Evolutionary conservation across 2,888 invertebrate species (phyloP).

Genomic region (Melipona beecheii): DNA sequence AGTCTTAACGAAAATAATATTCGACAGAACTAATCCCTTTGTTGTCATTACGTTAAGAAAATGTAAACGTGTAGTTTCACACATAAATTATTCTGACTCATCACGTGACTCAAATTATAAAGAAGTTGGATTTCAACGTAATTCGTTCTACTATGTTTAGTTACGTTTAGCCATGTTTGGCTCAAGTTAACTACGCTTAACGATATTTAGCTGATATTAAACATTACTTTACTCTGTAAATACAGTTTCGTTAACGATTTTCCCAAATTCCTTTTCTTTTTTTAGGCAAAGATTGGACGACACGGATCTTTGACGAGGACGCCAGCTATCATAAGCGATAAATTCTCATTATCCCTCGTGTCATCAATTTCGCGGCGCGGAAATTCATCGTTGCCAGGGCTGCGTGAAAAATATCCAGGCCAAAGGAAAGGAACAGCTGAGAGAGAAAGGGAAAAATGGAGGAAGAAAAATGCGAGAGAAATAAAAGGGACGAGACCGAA

Average conservation of each 20-base stretch:
- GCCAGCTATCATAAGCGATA: not conserved
- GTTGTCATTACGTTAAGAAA: too few relatives aligned
- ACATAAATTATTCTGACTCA: not conserved
- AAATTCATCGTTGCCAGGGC: constrained; percentile 32
- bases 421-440: constrained; percentile 3
- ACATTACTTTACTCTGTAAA: not conserved
- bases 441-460: not conserved
- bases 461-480: constrained; percentile 7
- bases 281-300: not conserved
- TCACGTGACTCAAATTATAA: not conserved
- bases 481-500: constrained; percentile 21
- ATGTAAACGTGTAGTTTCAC: not conserved
- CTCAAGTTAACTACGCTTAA: not conserved
- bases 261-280: not conserved
- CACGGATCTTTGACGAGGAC: not conserved
- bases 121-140: not conserved
- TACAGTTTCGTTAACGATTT: not conserved
- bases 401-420: constrained; percentile 27
- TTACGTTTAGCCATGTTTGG: not conserved
- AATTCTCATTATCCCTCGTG: constrained; percentile 34
- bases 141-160: not conserved
- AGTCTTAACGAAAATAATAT: too few relatives aligned
- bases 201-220: not conserved
- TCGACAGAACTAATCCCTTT: too few relatives aligned
- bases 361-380: constrained; percentile 27